phyloP scores from a whole-genome alignment of 2,888 invertebrate species.

The Mimumesa dahlbomi region DNA sequence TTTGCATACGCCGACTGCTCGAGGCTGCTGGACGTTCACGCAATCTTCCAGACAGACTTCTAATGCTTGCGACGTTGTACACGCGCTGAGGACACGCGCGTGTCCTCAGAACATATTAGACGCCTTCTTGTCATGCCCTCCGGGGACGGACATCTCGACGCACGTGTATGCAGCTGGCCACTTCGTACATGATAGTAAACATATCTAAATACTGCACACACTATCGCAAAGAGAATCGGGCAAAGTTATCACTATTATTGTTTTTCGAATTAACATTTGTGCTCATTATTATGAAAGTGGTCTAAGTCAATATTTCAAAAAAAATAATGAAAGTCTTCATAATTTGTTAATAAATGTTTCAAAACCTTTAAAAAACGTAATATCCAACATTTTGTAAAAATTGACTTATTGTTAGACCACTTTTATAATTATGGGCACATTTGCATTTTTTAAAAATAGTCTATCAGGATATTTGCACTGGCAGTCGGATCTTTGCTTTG shows the following conservation, averaged over 20 bases:
- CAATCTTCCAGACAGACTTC: constrained; percentile 48
- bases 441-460: too few species aligned
- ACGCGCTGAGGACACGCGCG: constrained; percentile 54
- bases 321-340: too few species aligned
- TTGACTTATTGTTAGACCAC: too few species aligned
- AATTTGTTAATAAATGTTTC: too few species aligned
- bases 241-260: constrained; percentile 10
- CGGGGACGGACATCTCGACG: constrained; percentile 52
- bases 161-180: constrained; percentile 51
- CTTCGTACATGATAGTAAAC: constrained; percentile 12
- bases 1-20: constrained; percentile 55
- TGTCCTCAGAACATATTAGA: constrained; percentile 55
- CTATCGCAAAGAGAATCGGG: constrained; percentile 10
- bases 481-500: too few species aligned
- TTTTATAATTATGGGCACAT: too few species aligned
- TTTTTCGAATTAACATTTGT: not conserved
- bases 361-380: too few species aligned
- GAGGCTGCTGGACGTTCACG: constrained; percentile 48
- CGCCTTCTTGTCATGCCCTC: constrained; percentile 36
- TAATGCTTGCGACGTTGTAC: constrained; percentile 51
- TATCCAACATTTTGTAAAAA: too few species aligned
- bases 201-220: too few species aligned
- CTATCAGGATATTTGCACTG: too few species aligned
- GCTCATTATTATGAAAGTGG: too few species aligned
- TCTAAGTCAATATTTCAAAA: too few species aligned